A percentile compares a stretch with the other conserved stretches of the same genome.
Evolutionary conservation across 2,888 invertebrate species (phyloP).

Genomic region (Stegana nigrithorax): DNA sequence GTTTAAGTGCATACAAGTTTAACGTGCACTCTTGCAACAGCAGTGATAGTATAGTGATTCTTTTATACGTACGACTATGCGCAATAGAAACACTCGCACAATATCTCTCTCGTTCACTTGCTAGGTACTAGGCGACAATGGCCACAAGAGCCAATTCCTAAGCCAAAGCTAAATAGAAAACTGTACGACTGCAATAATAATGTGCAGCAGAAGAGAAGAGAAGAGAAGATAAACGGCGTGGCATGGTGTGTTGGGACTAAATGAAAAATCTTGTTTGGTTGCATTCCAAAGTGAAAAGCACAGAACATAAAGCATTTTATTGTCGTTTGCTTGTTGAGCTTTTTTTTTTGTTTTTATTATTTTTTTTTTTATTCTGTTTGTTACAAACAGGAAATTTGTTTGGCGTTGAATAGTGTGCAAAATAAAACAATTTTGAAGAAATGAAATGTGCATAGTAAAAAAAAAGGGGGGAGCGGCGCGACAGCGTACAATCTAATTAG

Average conservation of each 20-base stretch:
- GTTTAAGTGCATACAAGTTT: too few relatives aligned
- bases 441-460: background rate
- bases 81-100: too few relatives aligned
- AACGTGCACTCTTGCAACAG: too few relatives aligned
- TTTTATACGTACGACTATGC: too few relatives aligned
- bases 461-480: constrained; percentile 16
- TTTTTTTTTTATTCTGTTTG: background rate
- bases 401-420: background rate
- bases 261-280: constrained; percentile 29
- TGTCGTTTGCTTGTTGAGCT: background rate
- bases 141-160: constrained; percentile 26
- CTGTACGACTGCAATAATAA: constrained; percentile 4
- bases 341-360: background rate
- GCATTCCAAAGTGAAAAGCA: constrained; percentile 34
- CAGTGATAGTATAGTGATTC: too few relatives aligned
- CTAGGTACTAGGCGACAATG: background rate
- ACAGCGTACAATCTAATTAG: constrained; percentile 42
- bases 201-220: background rate
- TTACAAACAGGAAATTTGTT: constrained; percentile 8
- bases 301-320: constrained; percentile 1
- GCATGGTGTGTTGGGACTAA: background rate
- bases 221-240: too few relatives aligned
- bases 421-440: background rate
- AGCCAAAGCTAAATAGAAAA: constrained; percentile 11
- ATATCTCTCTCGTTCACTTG: background rate